Conservation (phyloP, 2,113 vertebrate species). For the Phylloscopus trochiloides region DNA sequence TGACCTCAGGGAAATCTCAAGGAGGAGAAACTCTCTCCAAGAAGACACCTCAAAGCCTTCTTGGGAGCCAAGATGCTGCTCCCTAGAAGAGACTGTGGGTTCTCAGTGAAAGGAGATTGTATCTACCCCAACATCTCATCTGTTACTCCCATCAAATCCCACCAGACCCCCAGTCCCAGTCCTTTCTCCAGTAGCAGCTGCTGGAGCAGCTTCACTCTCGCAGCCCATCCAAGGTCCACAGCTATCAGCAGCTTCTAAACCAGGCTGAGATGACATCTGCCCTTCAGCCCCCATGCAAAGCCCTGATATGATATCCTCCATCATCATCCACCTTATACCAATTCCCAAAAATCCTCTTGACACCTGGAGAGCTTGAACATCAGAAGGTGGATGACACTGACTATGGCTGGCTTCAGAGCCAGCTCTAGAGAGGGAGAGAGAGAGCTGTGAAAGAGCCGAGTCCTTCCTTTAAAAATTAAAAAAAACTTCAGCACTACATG, state of each 20-base stretch:
- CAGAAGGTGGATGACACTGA: neutral
- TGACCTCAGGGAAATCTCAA: neutral
- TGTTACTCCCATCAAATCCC: neutral
- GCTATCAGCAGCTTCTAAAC: neutral
- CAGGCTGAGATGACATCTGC: neutral
- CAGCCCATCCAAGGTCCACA: neutral
- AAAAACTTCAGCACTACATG: neutral
- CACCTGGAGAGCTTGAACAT: neutral
- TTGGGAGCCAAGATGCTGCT: neutral
- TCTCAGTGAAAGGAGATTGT: neutral
- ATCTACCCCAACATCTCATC: neutral
- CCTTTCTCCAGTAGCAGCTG: neutral
- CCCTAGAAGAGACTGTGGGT: neutral
- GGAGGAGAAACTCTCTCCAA: neutral
- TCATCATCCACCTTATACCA: neutral
- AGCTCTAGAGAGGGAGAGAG: neutral
- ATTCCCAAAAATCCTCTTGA: neutral
- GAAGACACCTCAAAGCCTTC: neutral
- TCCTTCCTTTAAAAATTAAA: constrained; percentile 41
- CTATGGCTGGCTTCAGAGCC: neutral
- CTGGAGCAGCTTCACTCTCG: neutral
- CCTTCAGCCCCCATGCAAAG: neutral
- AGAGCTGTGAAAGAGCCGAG: constrained; percentile 9
- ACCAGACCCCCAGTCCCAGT: neutral
- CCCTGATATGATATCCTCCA: neutral